A percentile compares a stretch with the other conserved stretches of the same genome.
Conservation (phyloP, 2,113 vertebrate species). For the Cyphomyrus plagiostoma region DNA sequence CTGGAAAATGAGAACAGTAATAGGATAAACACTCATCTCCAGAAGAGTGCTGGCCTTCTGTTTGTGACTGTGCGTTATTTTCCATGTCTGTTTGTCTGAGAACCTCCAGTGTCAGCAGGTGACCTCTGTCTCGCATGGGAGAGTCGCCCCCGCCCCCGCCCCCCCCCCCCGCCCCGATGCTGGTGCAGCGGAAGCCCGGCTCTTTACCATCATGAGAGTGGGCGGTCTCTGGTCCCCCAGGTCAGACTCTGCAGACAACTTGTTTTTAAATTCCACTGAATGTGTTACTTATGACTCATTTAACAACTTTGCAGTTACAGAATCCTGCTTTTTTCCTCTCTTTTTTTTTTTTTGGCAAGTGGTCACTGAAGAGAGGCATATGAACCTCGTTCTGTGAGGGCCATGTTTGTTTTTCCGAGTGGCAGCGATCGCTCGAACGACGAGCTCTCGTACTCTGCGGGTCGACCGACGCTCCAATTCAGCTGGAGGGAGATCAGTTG, state of each 20-base stretch:
- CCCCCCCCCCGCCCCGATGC: background rate
- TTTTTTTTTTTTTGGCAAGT: slow-evolving; percentile 20
- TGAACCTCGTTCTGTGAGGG: slow-evolving; percentile 9
- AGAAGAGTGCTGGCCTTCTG: background rate
- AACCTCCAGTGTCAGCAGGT: background rate
- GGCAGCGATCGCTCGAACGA: background rate
- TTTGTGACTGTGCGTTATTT: background rate
- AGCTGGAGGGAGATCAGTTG: slow-evolving; percentile 8
- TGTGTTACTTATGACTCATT: slow-evolving; percentile 16
- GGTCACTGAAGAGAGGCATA: slow-evolving; percentile 15
- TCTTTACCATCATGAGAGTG: slow-evolving; percentile 10
- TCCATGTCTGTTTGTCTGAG: background rate
- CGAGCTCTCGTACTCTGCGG: background rate
- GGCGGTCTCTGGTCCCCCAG: background rate
- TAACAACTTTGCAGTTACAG: slow-evolving; percentile 20
- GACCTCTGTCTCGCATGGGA: slow-evolving; percentile 31
- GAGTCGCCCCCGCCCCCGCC: background rate
- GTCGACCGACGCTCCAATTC: background rate
- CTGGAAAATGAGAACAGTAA: background rate
- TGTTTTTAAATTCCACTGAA: slow-evolving; percentile 18
- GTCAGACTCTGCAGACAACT: slow-evolving; percentile 12
- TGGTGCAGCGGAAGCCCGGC: background rate
- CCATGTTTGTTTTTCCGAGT: slow-evolving; percentile 8
- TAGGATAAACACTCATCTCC: background rate
- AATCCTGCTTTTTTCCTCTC: background rate